Conservation (phyloP, 2,113 vertebrate genomes). For the Excalfactoria chinensis region DNA sequence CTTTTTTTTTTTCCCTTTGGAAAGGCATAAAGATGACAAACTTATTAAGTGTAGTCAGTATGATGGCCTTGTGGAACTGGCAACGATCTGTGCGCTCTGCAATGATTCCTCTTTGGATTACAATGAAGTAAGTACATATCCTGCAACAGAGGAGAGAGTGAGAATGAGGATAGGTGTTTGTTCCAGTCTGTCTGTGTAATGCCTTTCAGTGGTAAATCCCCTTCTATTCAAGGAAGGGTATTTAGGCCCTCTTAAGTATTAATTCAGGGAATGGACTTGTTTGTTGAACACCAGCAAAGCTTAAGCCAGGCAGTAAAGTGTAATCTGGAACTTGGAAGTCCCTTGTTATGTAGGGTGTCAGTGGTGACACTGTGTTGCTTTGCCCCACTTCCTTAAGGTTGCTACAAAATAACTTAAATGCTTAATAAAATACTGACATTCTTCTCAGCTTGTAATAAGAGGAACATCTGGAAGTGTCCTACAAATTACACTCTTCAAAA, state of each 20-base stretch:
- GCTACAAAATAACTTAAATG: neutral
- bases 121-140: constrained; percentile 87
- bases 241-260: neutral
- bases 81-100: constrained; percentile 96
- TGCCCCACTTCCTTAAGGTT: neutral
- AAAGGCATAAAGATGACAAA: constrained; percentile 90
- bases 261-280: neutral
- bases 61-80: constrained; percentile 92
- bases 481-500: neutral
- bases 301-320: neutral
- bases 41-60: constrained; percentile 85
- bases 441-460: neutral
- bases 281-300: neutral
- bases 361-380: neutral
- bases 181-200: neutral
- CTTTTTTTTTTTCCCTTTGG: constrained; percentile 42
- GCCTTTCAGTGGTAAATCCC: neutral
- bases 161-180: neutral
- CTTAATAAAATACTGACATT: neutral
- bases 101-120: constrained; percentile 98
- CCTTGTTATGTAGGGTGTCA: neutral
- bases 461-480: neutral
- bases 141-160: neutral
- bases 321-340: neutral
- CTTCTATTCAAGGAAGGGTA: neutral